phyloP scores from a whole-genome alignment of 2,888 invertebrate genomes.

The Nebria salina region DNA sequence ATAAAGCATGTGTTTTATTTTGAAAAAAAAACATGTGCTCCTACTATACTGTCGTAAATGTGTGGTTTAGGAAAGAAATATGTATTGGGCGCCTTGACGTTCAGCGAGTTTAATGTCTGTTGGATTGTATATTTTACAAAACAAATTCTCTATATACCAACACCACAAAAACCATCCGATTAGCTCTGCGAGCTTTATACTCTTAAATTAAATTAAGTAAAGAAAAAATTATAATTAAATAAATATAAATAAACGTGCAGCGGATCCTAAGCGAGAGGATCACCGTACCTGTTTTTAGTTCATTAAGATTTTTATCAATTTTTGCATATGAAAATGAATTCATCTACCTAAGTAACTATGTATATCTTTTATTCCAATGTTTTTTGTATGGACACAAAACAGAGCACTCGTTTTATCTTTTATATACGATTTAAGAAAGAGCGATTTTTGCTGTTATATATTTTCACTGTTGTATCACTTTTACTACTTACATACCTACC shows the following conservation, averaged over 20 bases:
- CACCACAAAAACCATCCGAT: constrained; percentile 21
- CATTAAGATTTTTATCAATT: constrained; percentile 43
- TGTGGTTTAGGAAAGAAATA: not conserved
- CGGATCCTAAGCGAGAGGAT: constrained; percentile 25
- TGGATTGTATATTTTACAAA: constrained; percentile 7
- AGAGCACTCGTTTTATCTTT: constrained; percentile 39
- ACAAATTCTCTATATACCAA: constrained; percentile 10
- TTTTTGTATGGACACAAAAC: constrained; percentile 34
- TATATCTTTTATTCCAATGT: constrained; percentile 32
- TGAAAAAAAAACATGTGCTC: not conserved
- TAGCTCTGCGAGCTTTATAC: constrained; percentile 3
- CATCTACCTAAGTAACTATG: not conserved
- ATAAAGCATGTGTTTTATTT: not conserved
- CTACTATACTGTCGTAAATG: not conserved
- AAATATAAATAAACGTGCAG: constrained; percentile 16
- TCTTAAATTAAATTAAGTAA: constrained; percentile 7
- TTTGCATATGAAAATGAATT: constrained; percentile 37
- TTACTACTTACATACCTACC: not conserved
- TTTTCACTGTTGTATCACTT: constrained; percentile 37
- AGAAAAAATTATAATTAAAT: constrained; percentile 5
- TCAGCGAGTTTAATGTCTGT: not conserved
- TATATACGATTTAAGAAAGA: constrained; percentile 36
- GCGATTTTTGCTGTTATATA: constrained; percentile 38
- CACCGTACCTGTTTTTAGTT: constrained; percentile 42
- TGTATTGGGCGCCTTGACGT: constrained; percentile 1